phyloP scores from a whole-genome alignment of 23 tunicate species.

The Clavelina lepadiformis region DNA sequence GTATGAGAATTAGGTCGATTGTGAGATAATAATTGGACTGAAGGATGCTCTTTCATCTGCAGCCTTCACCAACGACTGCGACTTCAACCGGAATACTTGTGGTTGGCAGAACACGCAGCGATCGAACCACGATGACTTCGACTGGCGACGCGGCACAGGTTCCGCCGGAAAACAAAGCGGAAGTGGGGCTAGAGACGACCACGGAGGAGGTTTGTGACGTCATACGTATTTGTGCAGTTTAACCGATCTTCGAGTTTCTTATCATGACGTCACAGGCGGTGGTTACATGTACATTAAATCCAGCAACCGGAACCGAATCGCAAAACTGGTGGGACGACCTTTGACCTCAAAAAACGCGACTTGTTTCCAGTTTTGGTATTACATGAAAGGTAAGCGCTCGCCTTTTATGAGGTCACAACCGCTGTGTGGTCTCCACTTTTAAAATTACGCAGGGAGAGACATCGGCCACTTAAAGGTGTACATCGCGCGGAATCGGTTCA shows the following conservation, averaged over 20 bases:
- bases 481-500: background rate
- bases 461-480: background rate
- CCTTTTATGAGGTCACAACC: no score
- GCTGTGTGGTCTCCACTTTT: no score
- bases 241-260: background rate
- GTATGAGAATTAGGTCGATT: no score
- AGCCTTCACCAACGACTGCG: no score
- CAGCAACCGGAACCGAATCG: constrained; percentile 57
- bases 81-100: constrained; percentile 14
- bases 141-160: constrained; percentile 49
- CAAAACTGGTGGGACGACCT: constrained; percentile 14
- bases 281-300: constrained; percentile 69
- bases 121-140: constrained; percentile 24
- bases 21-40: no score
- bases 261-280: constrained; percentile 20
- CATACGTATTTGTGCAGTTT: background rate
- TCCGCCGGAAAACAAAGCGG: constrained; percentile 21
- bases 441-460: background rate
- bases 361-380: constrained; percentile 65
- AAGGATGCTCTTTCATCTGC: no score
- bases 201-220: constrained; percentile 37
- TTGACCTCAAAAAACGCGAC: background rate
- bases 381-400: constrained; percentile 82
- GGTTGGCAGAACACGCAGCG: constrained; percentile 28
- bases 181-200: constrained; percentile 31